phyloP scores from a whole-genome alignment of 2,888 invertebrate genomes.

The Eupithecia tripunctaria region DNA sequence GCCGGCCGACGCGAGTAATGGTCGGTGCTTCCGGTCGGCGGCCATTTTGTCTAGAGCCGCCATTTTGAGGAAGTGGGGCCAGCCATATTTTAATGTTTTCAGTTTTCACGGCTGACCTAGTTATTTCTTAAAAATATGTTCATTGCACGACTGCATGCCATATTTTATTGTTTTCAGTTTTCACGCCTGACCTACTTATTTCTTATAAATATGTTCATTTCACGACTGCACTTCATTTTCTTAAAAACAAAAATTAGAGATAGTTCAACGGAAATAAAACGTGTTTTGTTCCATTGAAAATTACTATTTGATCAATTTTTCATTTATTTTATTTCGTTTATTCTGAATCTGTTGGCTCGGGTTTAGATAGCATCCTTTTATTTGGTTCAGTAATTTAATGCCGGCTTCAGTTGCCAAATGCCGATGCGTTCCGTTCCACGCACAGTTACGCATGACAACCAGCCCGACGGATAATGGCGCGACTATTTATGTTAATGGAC shows the following conservation, averaged over 20 bases:
- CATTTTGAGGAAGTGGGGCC: conserved; percentile 23
- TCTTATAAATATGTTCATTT: neutral
- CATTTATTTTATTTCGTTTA: too few relatives aligned
- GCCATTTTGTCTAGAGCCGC: conserved; percentile 37
- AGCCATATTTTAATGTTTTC: neutral
- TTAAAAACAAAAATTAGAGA: neutral
- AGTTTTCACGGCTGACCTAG: neutral
- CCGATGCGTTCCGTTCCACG: conserved; percentile 18
- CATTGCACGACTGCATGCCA: neutral
- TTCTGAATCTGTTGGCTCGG: conserved; percentile 1
- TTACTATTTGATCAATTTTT: neutral
- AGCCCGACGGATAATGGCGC: conserved; percentile 14
- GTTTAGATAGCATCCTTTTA: conserved; percentile 3
- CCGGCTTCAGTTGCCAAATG: conserved; percentile 16
- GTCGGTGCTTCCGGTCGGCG: conserved; percentile 38
- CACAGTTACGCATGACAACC: conserved; percentile 16
- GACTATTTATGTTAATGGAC: conserved; percentile 23
- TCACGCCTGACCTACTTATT: neutral
- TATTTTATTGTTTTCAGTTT: neutral
- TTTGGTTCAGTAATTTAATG: conserved; percentile 14
- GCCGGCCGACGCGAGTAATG: conserved; percentile 39
- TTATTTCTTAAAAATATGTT: conserved; percentile 2
- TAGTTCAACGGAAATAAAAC: neutral
- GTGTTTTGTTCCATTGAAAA: neutral
- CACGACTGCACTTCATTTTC: neutral